Percentiles rank a stretch among this genome's conserved stretches.
Conservation (phyloP, 2,888 invertebrate species). For the Smittia sp. region DNA sequence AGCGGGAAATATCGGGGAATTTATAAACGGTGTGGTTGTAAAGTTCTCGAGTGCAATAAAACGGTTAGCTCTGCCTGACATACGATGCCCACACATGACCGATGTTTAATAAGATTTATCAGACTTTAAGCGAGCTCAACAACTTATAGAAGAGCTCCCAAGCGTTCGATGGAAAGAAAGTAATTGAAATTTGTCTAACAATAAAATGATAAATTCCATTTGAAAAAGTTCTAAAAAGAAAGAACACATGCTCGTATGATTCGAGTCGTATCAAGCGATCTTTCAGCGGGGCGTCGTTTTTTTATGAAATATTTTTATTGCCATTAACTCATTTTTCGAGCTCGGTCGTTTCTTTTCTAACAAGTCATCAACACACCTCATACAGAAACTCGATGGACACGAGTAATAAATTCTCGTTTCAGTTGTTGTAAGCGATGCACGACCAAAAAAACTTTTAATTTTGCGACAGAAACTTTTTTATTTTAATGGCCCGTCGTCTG, state of each 20-base stretch:
- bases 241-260: neutral
- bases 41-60: too few species aligned
- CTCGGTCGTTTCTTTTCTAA: slow-evolving; percentile 12
- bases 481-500: too few species aligned
- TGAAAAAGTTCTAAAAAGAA: neutral
- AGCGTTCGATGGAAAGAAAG: too few species aligned
- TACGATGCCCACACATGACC: too few species aligned
- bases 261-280: slow-evolving; percentile 1
- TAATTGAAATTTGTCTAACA: neutral
- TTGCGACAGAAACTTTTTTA: too few species aligned
- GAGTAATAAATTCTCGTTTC: neutral
- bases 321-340: slow-evolving; percentile 14
- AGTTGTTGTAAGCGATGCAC: neutral
- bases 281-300: slow-evolving; percentile 35
- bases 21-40: neutral
- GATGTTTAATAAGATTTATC: too few species aligned
- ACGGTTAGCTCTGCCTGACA: too few species aligned
- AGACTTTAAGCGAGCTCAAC: too few species aligned
- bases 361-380: slow-evolving; percentile 33
- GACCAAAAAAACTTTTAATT: too few species aligned
- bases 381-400: neutral
- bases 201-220: neutral
- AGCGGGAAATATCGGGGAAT: neutral
- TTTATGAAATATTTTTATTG: slow-evolving; percentile 11
- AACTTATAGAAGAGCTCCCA: too few species aligned